These are phyloP conservation scores for Temnothorax rugatulus DNA, from an alignment of 2,888 invertebrate species.

Conservation along the genomic window DNA sequence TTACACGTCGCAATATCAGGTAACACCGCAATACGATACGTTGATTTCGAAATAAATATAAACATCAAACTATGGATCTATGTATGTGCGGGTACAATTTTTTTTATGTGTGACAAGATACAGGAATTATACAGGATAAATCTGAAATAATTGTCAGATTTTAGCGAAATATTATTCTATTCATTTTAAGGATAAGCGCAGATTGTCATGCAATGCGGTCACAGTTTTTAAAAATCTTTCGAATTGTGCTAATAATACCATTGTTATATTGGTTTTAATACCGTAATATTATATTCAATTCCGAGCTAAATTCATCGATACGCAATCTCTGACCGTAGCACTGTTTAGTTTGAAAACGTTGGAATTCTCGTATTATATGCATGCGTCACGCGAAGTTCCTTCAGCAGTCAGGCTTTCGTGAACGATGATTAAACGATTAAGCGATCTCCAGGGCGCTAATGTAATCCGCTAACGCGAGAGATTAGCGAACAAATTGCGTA, in stretches of 20 bases:
- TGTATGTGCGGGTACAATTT: not conserved
- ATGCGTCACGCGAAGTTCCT: conserved; percentile 33
- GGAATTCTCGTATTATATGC: conserved; percentile 8
- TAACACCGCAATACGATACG: not conserved
- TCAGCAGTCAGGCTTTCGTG: conserved; percentile 12
- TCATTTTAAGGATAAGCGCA: not conserved
- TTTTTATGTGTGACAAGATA: not conserved
- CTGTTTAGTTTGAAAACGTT: conserved; percentile 13
- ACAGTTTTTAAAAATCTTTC: not conserved
- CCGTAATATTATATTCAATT: not conserved
- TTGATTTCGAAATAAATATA: conserved; percentile 3
- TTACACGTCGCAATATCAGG: not conserved
- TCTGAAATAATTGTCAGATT: not conserved
- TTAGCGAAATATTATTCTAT: not conserved
- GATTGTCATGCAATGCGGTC: not conserved
- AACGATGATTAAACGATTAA: conserved; percentile 54
- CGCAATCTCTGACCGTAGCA: not conserved
- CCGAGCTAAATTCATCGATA: not conserved
- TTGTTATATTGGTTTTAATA: no score
- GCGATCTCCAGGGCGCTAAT: conserved; percentile 44
- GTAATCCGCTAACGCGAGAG: conserved; percentile 25
- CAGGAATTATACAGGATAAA: not conserved
- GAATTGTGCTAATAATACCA: not conserved
- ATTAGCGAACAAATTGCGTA: conserved; percentile 52
- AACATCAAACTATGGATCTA: not conserved